Evolutionary conservation across 2,113 vertebrate genomes (phyloP), one percentile per base, ranked within the genome.

Genomic region (Todiramphus saurophagus): DNA sequence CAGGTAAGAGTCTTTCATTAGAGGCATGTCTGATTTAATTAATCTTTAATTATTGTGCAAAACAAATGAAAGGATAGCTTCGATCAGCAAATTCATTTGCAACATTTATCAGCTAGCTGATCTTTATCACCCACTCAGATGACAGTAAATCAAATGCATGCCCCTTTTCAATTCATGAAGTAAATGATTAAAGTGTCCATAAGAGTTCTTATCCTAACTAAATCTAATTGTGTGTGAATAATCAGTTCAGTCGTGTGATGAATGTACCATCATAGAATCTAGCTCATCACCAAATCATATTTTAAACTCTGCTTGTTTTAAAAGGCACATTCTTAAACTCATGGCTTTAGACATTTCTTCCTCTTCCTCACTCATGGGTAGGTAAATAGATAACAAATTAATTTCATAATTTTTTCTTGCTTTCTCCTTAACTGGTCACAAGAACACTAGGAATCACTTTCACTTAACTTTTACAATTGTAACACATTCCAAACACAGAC

Each of bases 21-120:
- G 82, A 75, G 72, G 21, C 84, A 92, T 96, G 93, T 94, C 97
- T 94, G 70, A 94, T 95, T 97, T 98, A 98, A 98, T 98, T 98
- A 97, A 96, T 97, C 92, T 96, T 97, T 96, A 97, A 96, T 98
- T 97, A 97, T 95, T 96, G 81, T 95, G 85, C 90, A 89, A 96
- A 97, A 94, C 95, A 94, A 95, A 91, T 92, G 90, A 83, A 96
- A 97, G 89, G 93, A 93, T 83, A 94, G 93, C 90, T 97, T 95
- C 58, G 80, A 96, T 94, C 97, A 89, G 95, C 94, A 97, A 93
- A 85, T 94, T 93, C 72, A 58, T 93, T 90, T 78, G 79, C 90
- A 91, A 95, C 96, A 73, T 96, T 96, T 93, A 97, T 96, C 98
- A 96, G 31, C 91, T 78, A 89, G 78, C 93, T 97, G 94, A 75